phyloP scores from a whole-genome alignment of 1,140 invertebrate genomes.

The Temnothorax curvispinosus region DNA sequence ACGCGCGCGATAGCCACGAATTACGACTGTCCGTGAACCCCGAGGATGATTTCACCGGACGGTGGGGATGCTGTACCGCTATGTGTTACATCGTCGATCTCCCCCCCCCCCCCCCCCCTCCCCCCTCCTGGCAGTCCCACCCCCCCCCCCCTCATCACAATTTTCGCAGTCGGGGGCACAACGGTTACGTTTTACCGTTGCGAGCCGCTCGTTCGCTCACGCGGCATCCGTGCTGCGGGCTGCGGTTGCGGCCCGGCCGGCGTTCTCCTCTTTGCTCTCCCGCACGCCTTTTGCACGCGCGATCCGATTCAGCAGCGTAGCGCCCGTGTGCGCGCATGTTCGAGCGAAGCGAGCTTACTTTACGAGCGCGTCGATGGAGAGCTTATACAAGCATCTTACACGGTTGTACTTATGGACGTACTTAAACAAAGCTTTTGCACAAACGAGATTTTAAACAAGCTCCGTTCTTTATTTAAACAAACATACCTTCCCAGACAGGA shows the following conservation, averaged over 20 bases:
- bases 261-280: constrained; percentile 61
- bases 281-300: constrained; percentile 51
- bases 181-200: constrained; percentile 82
- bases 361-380: not conserved
- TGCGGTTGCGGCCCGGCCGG: constrained; percentile 60
- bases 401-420: not conserved
- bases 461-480: not conserved
- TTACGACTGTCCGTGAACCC: constrained; percentile 73
- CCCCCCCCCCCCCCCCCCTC: not conserved
- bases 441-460: not conserved
- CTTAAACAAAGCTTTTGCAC: not conserved
- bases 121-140: constrained; percentile 1
- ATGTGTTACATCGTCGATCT: constrained; percentile 78
- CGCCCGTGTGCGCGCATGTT: constrained; percentile 24
- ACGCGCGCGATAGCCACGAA: constrained; percentile 68
- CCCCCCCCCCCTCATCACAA: constrained; percentile 35
- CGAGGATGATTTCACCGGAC: constrained; percentile 70
- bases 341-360: not conserved
- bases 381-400: no score
- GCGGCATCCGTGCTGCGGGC: constrained; percentile 66
- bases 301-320: constrained; percentile 28
- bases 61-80: constrained; percentile 80
- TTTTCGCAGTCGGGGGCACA: constrained; percentile 77
- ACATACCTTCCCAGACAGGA: not conserved
- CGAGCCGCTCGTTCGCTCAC: constrained; percentile 69